Base-by-base conservation (phyloP, 2,797 vertebrate species). In the Eutrigla gurnardus region DNA sequence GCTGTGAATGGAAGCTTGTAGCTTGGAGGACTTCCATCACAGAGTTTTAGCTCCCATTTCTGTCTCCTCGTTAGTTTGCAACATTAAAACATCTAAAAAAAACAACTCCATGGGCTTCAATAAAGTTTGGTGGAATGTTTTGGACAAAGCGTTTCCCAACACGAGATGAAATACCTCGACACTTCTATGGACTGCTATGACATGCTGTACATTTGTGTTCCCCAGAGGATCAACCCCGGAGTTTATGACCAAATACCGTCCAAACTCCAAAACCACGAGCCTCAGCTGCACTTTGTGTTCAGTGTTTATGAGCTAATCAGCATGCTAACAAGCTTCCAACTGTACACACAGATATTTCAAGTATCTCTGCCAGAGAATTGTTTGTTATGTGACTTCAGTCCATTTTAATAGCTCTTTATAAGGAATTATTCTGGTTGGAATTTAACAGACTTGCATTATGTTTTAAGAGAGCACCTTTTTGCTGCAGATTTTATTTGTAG, bases 1-100 rank as follows among this genome's bases (percentile, higher is more conserved):
- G 50, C 45, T 60, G 49, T 69, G 75, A 73, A 74, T 63, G 39
- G 60, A 11, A 35, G 57, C 35, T 58, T 52, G 58, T 33, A 10
- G 12, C 15, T 63, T 46, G 58, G 11, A 50, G 25, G 11, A 6
- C 13, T 46, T 47, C 4, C 7, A 11, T 7, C 3, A 15, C 33
- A n/a, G 10, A 57, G 6, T 40, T 53, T 40, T 33, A 13, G 6
- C 3, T 52, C 14, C 15, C 15, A 17, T 6, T 50, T 35, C 15
- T 43, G 5, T 25, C 17, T 52, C 5, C 37, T 40, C n/a, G 42
- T 62, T 40, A 39, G 53, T 50, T 70, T 73, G 8, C 39, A 61
- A 40, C 25, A 50, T 53, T n/a, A n/a, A n/a, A n/a, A n/a, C n/a
- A 35, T 55, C 6, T 42, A 5, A 25, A 25, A 7, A 25, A 64